These are phyloP conservation scores for Halesus radiatus DNA, from an alignment of 1,140 invertebrate species.

Conservation along the genomic window DNA sequence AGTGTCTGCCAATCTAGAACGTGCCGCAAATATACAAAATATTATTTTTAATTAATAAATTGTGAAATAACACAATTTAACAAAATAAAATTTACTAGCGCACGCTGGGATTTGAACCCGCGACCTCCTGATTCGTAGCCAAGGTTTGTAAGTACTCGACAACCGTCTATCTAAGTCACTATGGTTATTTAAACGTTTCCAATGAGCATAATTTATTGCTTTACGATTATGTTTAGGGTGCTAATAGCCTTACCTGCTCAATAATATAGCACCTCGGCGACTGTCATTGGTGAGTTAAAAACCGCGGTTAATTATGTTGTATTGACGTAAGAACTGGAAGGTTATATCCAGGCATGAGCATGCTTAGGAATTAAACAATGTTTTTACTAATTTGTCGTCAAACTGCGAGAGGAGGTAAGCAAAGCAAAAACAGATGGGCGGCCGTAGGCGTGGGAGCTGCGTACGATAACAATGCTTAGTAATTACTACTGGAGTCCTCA, in stretches of 20 bases:
- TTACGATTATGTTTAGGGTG: background rate
- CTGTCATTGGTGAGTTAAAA: background rate
- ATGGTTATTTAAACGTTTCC: no score
- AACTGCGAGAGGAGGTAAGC: background rate
- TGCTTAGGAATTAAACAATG: background rate
- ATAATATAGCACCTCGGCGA: background rate
- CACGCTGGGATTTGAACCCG: no score
- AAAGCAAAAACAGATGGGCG: slow-evolving; percentile 30
- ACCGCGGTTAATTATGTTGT: slow-evolving; percentile 12
- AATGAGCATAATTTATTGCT: no score
- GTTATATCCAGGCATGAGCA: background rate
- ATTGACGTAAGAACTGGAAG: slow-evolving; percentile 19
- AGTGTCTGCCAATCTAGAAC: no score
- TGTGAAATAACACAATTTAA: no score
- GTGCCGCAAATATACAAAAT: no score
- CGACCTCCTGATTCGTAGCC: no score
- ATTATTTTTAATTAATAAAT: no score
- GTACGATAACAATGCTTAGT: slow-evolving; percentile 1
- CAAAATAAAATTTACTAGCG: no score
- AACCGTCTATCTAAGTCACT: no score
- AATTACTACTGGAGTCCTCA: background rate
- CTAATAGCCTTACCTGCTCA: background rate
- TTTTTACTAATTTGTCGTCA: slow-evolving; percentile 18
- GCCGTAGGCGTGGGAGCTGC: background rate
- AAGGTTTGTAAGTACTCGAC: no score